Evolutionary conservation across 2,888 invertebrate genomes (phyloP), one percentile per base, ranked within the genome.

Genomic region (Biston betularia): DNA sequence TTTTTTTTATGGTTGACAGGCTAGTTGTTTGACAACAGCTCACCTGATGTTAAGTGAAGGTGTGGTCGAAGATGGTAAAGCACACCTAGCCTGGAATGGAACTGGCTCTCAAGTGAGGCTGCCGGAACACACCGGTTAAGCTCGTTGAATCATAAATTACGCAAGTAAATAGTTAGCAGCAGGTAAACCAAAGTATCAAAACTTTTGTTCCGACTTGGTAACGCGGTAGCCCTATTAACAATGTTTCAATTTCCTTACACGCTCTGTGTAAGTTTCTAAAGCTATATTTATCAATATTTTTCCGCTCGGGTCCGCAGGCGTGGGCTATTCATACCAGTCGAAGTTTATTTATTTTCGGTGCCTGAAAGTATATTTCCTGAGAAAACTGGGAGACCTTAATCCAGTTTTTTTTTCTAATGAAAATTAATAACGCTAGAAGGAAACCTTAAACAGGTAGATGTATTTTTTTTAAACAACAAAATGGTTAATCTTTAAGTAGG

Each of bases 231-330:
- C 64, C 57, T 52, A 57, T 44, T 38, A 45, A 49, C 38, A 48
- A 55, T 45, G 55, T 69, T 73, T 70, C 75, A 76, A 79, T 81
- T 80, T 79, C 75, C 74, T 75, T 73, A 72, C 68, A 75, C 74
- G 72, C 72, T 72, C 66, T 57, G 44, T 34, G 48, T 55, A 52
- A 10, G 56, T 57, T 52, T 72, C 70, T 71, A 74, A 74, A 73
- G 61, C 59, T 60, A 77, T 38, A 52, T 82, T 77, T 81, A 80
- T 79, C 75, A 78, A 81, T 81, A 81, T 80, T 78, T 80, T 65
- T 65, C 34, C 73, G 63, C 14, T 72, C 69, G 73, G 68, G 75
- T n/a, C n/a, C n/a, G n/a, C n/a, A n/a, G n/a, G n/a, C n/a, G n/a
- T n/a, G 70, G 38, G 45, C 0, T 65, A 75, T 79, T 75, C 71